Base-by-base conservation (phyloP, 37 sponge, comb jelly and placozoan genomes). In the Beroe ovata region DNA sequence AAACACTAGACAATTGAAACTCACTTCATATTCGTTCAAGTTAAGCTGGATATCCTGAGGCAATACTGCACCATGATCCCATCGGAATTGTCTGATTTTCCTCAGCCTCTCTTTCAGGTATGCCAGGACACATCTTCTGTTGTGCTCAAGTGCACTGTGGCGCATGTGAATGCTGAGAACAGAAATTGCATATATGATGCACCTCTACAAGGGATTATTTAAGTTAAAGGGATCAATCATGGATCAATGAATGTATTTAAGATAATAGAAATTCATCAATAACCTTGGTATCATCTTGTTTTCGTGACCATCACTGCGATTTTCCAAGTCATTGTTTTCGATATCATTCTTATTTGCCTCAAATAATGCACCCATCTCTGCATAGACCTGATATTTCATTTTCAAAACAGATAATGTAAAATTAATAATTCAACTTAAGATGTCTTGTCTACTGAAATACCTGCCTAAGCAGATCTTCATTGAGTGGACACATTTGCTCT, bases 261-360 rank as follows among this genome's bases (percentile, higher is more conserved):
- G n/a, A n/a, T n/a, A n/a, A n/a, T n/a, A n/a, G n/a, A n/a, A n/a
- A n/a, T n/a, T n/a, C n/a, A n/a, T n/a, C n/a, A n/a, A n/a, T n/a
- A 6, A 77, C 84, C 84, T 77, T 77, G 84, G 84, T 11, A 77
- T 42, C 84, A 77, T 77, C 28, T 77, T 77, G 20, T 77, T 42
- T 20, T 77, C 54, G 4, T 62, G 3, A 14, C 8, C 63, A 20
- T 62, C 63, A 62, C 29, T 25, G 4, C 28, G 8, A 4, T 25
- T 62, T 25, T 28, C 54, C 11, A 47, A 16, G 69, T 66, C 69
- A 33, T 66, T 77, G 47, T 32, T 41, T 42, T 77, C 84, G 21
- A 77, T 77, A 40, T 77, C 84, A 77, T 21, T 77, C 22, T 77
- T 77, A 25, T 77, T 77, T 77, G 84, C 84, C 25, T 77, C 84